A percentile compares a stretch with the other conserved stretches of the same genome.
Conservation (phyloP, 2,797 vertebrate species). For the Xenentodon cancila region DNA sequence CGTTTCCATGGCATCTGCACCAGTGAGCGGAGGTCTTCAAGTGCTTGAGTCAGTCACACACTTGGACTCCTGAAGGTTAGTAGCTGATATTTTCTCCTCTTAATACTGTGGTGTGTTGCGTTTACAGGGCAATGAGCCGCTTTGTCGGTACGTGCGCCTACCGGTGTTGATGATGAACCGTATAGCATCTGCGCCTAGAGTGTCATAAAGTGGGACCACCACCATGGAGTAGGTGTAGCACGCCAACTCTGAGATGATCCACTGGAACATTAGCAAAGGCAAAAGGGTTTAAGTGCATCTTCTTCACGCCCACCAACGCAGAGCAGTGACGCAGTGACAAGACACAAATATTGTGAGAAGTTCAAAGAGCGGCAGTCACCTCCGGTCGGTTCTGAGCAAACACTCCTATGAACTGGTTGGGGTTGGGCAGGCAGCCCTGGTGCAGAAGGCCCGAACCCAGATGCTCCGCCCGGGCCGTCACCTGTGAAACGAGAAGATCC, state of each 20-base stretch:
- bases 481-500: constrained; percentile 72
- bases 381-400: constrained; percentile 98
- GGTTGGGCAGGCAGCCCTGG: constrained; percentile 88
- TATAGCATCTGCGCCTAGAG: constrained; percentile 93
- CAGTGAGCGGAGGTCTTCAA: constrained; percentile 12
- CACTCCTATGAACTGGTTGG: constrained; percentile 93
- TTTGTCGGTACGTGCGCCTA: constrained; percentile 61
- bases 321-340: neutral
- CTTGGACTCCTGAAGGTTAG: neutral
- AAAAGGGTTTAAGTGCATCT: no score
- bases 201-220: constrained; percentile 96
- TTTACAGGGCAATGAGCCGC: no score
- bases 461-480: constrained; percentile 90
- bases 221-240: constrained; percentile 99
- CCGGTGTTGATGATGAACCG: constrained; percentile 96
- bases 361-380: constrained; percentile 74
- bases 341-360: neutral
- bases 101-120: no score
- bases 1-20: neutral
- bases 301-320: no score
- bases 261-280: constrained; percentile 74
- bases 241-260: constrained; percentile 97
- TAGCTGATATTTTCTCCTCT: no score
- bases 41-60: neutral
- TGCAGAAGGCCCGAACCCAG: constrained; percentile 94